These are phyloP conservation scores for Rhagoletis pomonella DNA, from an alignment of 1,140 invertebrate genomes.

Conservation along the genomic window DNA sequence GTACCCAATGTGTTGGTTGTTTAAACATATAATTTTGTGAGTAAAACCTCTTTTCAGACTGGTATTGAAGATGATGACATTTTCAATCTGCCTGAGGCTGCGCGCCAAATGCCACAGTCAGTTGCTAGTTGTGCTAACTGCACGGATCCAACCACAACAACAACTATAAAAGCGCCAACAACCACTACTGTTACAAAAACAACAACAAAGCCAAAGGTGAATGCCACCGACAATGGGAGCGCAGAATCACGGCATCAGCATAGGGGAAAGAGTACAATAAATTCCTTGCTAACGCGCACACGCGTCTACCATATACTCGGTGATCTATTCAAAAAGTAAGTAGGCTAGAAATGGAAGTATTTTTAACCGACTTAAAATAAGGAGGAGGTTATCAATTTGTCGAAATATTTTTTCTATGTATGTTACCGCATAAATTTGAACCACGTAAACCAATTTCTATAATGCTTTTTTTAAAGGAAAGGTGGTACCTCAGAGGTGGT, in stretches of 20 bases:
- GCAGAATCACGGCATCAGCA: neutral
- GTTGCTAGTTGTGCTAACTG: neutral
- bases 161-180: neutral
- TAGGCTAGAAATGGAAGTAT: neutral
- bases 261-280: neutral
- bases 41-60: neutral
- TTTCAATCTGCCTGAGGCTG: neutral
- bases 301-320: constrained; percentile 68
- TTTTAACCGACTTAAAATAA: no score
- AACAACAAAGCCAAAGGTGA: neutral
- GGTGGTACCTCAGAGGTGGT: no score
- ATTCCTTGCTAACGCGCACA: constrained; percentile 61
- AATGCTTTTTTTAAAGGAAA: no score
- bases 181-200: neutral
- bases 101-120: neutral
- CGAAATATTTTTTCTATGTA: no score
- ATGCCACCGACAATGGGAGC: neutral
- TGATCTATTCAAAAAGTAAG: constrained; percentile 66
- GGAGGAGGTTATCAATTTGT: no score
- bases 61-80: constrained; percentile 54
- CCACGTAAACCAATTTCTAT: no score
- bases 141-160: neutral
- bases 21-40: no score
- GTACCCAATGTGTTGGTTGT: no score
- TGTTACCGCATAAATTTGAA: no score